These are phyloP conservation scores for Agriotes lineatus DNA, from an alignment of 2,888 invertebrate species.

Conservation along the genomic window DNA sequence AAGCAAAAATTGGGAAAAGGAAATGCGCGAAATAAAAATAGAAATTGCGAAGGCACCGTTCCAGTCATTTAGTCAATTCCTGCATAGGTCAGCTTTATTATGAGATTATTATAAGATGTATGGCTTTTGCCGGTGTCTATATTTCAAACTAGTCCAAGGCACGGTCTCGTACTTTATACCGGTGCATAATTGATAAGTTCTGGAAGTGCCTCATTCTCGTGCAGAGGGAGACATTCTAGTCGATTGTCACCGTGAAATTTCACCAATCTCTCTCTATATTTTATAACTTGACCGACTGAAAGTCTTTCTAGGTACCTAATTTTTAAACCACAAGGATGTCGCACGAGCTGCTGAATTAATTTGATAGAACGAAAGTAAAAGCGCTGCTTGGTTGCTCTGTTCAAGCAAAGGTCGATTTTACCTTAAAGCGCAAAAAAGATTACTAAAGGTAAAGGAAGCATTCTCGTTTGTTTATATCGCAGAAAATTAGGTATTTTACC, in stretches of 20 bases:
- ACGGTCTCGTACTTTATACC: constrained; percentile 15
- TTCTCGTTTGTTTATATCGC: constrained; percentile 8
- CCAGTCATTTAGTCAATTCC: neutral
- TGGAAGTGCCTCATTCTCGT: constrained; percentile 16
- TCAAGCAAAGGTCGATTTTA: constrained; percentile 14
- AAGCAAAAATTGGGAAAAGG: no score
- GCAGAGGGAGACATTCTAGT: constrained; percentile 13
- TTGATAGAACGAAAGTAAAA: neutral
- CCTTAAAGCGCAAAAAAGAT: constrained; percentile 10
- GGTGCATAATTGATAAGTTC: constrained; percentile 23
- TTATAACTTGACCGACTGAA: constrained; percentile 14
- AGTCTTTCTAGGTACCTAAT: neutral
- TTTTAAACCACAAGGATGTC: neutral
- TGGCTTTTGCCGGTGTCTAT: constrained; percentile 2
- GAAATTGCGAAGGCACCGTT: neutral
- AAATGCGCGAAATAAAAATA: no score
- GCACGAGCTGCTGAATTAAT: neutral
- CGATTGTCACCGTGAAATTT: constrained; percentile 22
- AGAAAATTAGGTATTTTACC: constrained; percentile 12
- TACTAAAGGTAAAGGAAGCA: constrained; percentile 5
- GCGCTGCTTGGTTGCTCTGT: neutral
- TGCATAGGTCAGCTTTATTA: constrained; percentile 12
- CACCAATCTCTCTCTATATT: constrained; percentile 8
- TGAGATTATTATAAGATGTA: constrained; percentile 7
- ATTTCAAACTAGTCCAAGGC: constrained; percentile 16